Base-by-base conservation (phyloP, 2,888 invertebrate genomes). In the Autographa pulchrina region DNA sequence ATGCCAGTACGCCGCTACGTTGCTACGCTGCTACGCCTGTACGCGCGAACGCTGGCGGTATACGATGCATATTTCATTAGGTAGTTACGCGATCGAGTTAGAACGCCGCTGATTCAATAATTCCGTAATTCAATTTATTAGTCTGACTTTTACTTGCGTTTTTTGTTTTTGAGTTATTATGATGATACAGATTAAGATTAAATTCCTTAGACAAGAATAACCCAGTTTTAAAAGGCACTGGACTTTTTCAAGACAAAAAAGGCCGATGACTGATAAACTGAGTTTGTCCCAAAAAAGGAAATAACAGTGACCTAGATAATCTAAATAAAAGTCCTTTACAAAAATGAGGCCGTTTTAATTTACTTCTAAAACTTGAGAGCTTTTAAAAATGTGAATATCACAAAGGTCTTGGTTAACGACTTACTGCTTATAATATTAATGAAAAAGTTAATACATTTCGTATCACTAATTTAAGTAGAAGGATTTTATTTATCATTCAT, bases 41-140 rank as follows among this genome's bases (percentile, higher is more conserved):
- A 43, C 43, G 41, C 41, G 41, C 41, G 43, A 14, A 43, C 43
- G 43, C 43, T 14, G 43, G 43, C 43, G 16, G 35, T 54, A 62
- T 67, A 62, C 80, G 77, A 52, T 73, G 81, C 79, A 83, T 81
- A 83, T 81, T 83, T 77, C 70, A 83, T 83, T 77, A 83, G 61
- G 62, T 81, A 77, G 81, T 79, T 77, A 83, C 75, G 72, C 72
- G 65, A 83, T 83, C 70, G 67, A 79, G 74, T 81, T 81, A 81
- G 65, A 35, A 65, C 48, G 48, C 81, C 69, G 74, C 73, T 75
- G 70, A 81, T 71, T 70, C 59, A 71, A 74, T 77, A 75, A 79
- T 68, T 65, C 60, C 18, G 61, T 75, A 81, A 81, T 69, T 74
- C 65, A 62, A 75, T 82, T 81, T 78, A 75, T 74, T 69, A 68